These are phyloP conservation scores for Molothrus aeneus DNA, from an alignment of 2,797 vertebrate genomes.

Conservation along the genomic window DNA sequence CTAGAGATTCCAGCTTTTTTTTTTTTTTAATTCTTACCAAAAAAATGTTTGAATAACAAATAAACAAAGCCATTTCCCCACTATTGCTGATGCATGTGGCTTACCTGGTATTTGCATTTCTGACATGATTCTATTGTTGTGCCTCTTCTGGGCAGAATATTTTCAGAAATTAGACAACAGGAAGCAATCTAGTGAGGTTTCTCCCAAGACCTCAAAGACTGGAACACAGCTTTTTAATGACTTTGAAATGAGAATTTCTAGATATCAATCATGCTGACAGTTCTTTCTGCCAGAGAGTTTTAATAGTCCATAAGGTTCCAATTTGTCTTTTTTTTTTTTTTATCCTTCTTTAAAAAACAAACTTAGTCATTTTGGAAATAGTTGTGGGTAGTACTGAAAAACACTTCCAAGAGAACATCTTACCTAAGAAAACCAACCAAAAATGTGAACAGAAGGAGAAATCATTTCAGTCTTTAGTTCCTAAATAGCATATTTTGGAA, in stretches of 20 bases:
- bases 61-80: slow-evolving; percentile 1
- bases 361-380: slow-evolving; percentile 38
- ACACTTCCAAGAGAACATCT: slow-evolving; percentile 1
- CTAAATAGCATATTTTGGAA: background rate
- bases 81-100: background rate
- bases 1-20: background rate
- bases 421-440: slow-evolving; percentile 6
- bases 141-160: slow-evolving; percentile 6
- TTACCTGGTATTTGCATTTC: slow-evolving; percentile 25
- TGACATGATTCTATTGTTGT: background rate
- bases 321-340: slow-evolving; percentile 39
- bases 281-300: slow-evolving; percentile 54
- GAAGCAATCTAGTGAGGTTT: slow-evolving; percentile 55
- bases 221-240: slow-evolving; percentile 51
- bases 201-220: slow-evolving; percentile 55
- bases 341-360: slow-evolving; percentile 24
- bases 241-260: slow-evolving; percentile 63
- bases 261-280: slow-evolving; percentile 65
- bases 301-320: slow-evolving; percentile 68
- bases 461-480: background rate
- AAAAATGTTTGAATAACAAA: slow-evolving; percentile 50
- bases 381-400: background rate
- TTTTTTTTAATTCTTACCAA: background rate
- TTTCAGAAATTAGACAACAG: slow-evolving; percentile 48
- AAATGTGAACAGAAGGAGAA: slow-evolving; percentile 8